These are phyloP conservation scores for Aspidoscelis tigris DNA, from an alignment of 2,113 vertebrate species.

Conservation along the genomic window DNA sequence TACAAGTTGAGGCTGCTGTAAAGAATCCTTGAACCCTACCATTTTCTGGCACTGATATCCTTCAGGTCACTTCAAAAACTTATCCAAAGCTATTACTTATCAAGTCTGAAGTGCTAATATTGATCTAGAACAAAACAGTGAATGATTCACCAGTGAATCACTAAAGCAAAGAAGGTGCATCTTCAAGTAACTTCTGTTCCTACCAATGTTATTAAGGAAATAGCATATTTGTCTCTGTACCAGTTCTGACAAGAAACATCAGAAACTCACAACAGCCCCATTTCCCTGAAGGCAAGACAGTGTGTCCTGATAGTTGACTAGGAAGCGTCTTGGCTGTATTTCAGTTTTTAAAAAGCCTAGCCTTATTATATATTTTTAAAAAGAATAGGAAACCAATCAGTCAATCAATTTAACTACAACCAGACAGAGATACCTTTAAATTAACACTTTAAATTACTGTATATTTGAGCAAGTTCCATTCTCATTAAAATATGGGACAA, in stretches of 20 bases:
- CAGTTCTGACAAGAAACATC: accelerated
- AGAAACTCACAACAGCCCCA: neutral
- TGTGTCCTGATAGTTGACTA: neutral
- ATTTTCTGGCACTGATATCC: neutral
- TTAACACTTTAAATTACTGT: neutral
- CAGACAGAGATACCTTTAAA: neutral
- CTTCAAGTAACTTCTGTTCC: neutral
- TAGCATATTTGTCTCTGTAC: neutral
- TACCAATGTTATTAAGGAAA: accelerated
- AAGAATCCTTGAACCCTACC: neutral
- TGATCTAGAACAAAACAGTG: neutral
- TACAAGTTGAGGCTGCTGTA: neutral
- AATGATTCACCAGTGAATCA: conserved; percentile 4
- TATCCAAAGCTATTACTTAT: neutral
- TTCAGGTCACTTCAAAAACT: neutral
- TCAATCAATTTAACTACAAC: accelerated
- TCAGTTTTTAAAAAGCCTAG: too few relatives aligned
- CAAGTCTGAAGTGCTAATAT: neutral
- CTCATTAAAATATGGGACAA: neutral
- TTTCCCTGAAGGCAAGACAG: neutral
- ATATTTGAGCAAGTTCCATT: too few relatives aligned
- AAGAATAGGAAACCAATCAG: accelerated
- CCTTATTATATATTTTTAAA: too few relatives aligned
- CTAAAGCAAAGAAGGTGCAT: neutral
- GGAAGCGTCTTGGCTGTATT: accelerated